These are phyloP conservation scores for Oscheius sp. DNA, from an alignment of 2,888 invertebrate genomes.

Conservation along the genomic window DNA sequence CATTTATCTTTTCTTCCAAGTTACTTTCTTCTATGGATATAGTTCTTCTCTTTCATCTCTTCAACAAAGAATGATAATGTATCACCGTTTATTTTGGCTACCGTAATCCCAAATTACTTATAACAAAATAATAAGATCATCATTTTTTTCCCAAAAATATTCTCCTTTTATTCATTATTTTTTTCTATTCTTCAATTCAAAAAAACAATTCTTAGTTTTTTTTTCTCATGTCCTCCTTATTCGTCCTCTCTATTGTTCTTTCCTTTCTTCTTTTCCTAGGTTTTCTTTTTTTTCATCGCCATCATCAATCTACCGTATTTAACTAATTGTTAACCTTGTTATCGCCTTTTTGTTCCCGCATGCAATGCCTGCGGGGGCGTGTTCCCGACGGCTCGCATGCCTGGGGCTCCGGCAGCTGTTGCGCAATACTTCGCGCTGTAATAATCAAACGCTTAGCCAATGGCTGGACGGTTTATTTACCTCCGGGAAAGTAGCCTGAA, in stretches of 20 bases:
- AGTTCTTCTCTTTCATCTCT: neutral
- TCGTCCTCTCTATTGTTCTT: neutral
- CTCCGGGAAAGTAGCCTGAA: neutral
- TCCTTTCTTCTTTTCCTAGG: neutral
- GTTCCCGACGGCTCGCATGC: slow-evolving; percentile 25
- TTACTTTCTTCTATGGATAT: neutral
- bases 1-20: neutral
- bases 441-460: slow-evolving; percentile 32
- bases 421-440: slow-evolving; percentile 28
- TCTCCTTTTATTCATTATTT: neutral
- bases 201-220: neutral
- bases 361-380: slow-evolving; percentile 21
- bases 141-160: neutral
- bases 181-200: neutral
- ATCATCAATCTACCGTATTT: neutral
- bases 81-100: too few species aligned
- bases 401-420: slow-evolving; percentile 26
- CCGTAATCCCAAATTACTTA: too few species aligned
- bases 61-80: neutral
- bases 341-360: slow-evolving; percentile 21
- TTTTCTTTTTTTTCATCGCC: neutral
- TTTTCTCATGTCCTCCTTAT: neutral
- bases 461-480: slow-evolving; percentile 29
- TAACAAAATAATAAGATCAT: too few species aligned
- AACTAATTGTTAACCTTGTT: slow-evolving; percentile 19